Evolutionary conservation across 30 jellyfish, hydroid and myxozoan species (phyloP).

Genomic region (Aurelia aurita): DNA sequence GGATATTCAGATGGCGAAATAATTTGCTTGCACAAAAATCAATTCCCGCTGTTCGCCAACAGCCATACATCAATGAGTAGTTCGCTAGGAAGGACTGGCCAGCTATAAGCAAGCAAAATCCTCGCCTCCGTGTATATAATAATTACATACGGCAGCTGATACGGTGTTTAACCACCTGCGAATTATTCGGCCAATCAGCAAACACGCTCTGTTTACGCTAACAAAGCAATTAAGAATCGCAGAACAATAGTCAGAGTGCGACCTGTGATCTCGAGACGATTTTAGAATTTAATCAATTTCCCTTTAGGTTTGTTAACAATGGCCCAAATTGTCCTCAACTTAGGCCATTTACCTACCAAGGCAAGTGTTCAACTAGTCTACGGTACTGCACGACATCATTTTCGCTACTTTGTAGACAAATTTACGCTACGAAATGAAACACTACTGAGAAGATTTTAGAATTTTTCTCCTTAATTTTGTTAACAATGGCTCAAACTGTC

Average conservation of each 20-base stretch:
- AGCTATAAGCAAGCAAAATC: constrained; percentile 77
- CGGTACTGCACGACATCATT: no score
- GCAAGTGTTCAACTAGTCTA: no score
- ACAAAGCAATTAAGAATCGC: constrained; percentile 87
- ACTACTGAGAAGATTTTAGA: neutral
- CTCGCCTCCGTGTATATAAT: constrained; percentile 76
- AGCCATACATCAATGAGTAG: constrained; percentile 49
- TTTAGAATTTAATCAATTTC: constrained; percentile 66
- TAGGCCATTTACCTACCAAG: no score
- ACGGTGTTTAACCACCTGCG: constrained; percentile 96
- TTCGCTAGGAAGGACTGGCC: constrained; percentile 55
- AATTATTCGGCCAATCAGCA: constrained; percentile 79
- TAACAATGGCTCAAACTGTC: neutral
- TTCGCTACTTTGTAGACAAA: no score
- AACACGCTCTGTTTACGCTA: constrained; percentile 85
- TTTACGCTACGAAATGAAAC: no score
- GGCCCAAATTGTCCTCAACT: no score
- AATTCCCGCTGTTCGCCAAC: constrained; percentile 64
- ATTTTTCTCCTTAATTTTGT: constrained; percentile 20
- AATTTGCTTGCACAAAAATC: constrained; percentile 29
- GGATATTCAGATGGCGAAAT: neutral
- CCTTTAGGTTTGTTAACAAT: neutral
- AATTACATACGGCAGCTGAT: constrained; percentile 91
- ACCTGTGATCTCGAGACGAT: constrained; percentile 66
- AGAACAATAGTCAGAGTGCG: constrained; percentile 67